Evolutionary conservation across 1,140 invertebrate genomes (phyloP).

Genomic region (Drosophila bocqueti): DNA sequence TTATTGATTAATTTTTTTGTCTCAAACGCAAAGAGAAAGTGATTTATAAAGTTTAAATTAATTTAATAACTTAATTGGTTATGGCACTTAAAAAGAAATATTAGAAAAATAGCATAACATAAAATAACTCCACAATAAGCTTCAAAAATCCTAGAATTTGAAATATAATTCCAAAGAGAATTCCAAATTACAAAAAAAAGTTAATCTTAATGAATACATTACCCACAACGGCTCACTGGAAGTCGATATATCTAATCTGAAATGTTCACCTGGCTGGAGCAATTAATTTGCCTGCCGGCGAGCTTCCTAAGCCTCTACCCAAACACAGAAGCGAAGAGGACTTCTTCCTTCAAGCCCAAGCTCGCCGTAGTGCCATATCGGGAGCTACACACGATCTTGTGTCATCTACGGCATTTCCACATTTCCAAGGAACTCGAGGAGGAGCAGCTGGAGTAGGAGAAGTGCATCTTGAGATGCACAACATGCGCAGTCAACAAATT

Average conservation of each 20-base stretch:
- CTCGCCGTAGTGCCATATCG: slow-evolving; percentile 28
- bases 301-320: slow-evolving; percentile 6
- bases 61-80: background rate
- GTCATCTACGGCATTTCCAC: slow-evolving; percentile 53
- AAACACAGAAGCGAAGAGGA: slow-evolving; percentile 11
- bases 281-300: slow-evolving; percentile 42
- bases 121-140: background rate
- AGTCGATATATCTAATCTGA: slow-evolving; percentile 26
- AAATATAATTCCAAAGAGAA: background rate
- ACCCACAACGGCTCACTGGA: slow-evolving; percentile 19
- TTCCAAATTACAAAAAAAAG: background rate
- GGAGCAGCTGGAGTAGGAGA: background rate
- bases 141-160: background rate
- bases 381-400: slow-evolving; percentile 47
- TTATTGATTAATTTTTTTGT: background rate
- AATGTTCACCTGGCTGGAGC: slow-evolving; percentile 28
- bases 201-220: background rate
- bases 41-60: background rate
- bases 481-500: slow-evolving; percentile 79
- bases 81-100: background rate
- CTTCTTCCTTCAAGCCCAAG: slow-evolving; percentile 28
- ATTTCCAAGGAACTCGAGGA: slow-evolving; percentile 40
- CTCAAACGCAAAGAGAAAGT: too few species aligned
- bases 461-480: slow-evolving; percentile 67
- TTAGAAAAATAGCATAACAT: background rate